Conservation (phyloP, 1,140 invertebrate genomes). For the Zaprionus camerounensis region DNA sequence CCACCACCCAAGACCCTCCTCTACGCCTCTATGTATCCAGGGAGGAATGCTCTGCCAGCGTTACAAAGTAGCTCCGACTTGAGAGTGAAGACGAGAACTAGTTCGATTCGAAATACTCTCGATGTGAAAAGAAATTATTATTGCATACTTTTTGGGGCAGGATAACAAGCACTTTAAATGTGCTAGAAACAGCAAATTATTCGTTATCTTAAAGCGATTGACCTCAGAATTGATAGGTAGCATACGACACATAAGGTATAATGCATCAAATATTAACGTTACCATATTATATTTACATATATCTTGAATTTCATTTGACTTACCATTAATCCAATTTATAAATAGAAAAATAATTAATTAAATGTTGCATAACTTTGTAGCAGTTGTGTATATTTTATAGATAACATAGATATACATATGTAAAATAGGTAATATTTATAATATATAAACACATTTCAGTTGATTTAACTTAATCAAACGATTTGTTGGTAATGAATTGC, state of each 20-base stretch:
- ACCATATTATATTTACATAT: too few relatives aligned
- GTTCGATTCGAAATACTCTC: neutral
- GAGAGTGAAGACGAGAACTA: neutral
- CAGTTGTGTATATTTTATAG: too few relatives aligned
- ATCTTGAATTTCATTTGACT: too few relatives aligned
- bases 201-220: neutral
- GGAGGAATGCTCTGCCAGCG: constrained; percentile 22
- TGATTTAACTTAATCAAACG: too few relatives aligned
- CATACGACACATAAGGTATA: neutral
- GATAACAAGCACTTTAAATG: neutral
- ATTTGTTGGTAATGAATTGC: too few relatives aligned
- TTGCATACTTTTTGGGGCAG: constrained; percentile 3
- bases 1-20: neutral
- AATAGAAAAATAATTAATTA: too few relatives aligned
- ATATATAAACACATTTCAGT: too few relatives aligned
- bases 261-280: too few relatives aligned
- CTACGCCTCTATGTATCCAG: constrained; percentile 2
- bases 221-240: neutral
- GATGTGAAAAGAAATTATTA: neutral
- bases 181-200: neutral
- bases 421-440: too few relatives aligned
- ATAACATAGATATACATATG: too few relatives aligned
- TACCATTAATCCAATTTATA: too few relatives aligned
- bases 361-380: too few relatives aligned
- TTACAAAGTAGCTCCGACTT: constrained; percentile 4